Evolutionary conservation across 2,113 vertebrate species (phyloP).

Genomic region (Nerophis ophidion): DNA sequence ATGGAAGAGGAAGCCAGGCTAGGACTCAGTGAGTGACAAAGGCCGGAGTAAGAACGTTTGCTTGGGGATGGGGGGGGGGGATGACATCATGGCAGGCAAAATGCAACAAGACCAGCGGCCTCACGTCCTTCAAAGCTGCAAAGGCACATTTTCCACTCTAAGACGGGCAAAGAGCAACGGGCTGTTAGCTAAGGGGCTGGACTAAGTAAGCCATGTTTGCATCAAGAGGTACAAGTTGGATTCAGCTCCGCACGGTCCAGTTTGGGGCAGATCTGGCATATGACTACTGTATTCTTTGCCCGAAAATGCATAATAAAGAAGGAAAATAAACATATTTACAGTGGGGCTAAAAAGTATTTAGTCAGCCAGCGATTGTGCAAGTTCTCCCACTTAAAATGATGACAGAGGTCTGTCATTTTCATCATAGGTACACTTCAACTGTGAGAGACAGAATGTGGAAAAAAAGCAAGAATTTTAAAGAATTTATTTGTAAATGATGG

Average conservation of each 20-base stretch:
- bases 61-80: slow-evolving; percentile 32
- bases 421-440: too few relatives aligned
- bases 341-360: too few relatives aligned
- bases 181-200: slow-evolving; percentile 38
- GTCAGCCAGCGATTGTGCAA: too few relatives aligned
- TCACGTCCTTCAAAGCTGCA: slow-evolving; percentile 61
- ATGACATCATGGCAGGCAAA: slow-evolving; percentile 48
- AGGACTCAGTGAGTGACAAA: slow-evolving; percentile 78
- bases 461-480: too few relatives aligned
- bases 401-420: too few relatives aligned
- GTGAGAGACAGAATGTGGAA: too few relatives aligned
- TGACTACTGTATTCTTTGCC: too few relatives aligned
- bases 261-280: background rate
- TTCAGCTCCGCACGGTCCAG: background rate
- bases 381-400: too few relatives aligned
- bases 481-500: too few relatives aligned
- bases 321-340: too few relatives aligned
- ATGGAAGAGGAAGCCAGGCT: slow-evolving; percentile 11
- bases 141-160: slow-evolving; percentile 69
- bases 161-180: slow-evolving; percentile 38
- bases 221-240: background rate
- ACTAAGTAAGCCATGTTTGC: slow-evolving; percentile 39
- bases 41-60: slow-evolving; percentile 40
- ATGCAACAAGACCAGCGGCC: slow-evolving; percentile 72
- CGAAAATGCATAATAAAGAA: too few relatives aligned